phyloP scores from a whole-genome alignment of 2,113 vertebrate species.

The Misgurnus mizolepis region DNA sequence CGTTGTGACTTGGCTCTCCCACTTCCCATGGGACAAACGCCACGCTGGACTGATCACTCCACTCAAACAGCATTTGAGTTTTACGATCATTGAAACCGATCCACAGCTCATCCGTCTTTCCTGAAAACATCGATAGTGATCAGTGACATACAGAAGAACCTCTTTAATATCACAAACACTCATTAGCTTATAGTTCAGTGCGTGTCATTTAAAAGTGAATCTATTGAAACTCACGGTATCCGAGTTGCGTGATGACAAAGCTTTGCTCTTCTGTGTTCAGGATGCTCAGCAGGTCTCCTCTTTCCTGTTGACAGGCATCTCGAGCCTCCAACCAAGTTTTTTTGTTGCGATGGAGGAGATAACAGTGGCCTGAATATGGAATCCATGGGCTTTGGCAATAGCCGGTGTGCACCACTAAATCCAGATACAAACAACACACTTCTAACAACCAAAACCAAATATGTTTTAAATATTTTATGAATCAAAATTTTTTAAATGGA shows the following conservation, averaged over 20 bases:
- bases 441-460: neutral
- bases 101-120: slow-evolving; percentile 83
- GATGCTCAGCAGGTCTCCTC: slow-evolving; percentile 85
- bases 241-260: slow-evolving; percentile 88
- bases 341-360: slow-evolving; percentile 73
- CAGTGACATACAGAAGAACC: neutral
- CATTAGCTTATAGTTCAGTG: too few relatives aligned
- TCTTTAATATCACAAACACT: neutral
- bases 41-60: slow-evolving; percentile 86
- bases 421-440: neutral
- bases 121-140: slow-evolving; percentile 63
- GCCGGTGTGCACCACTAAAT: slow-evolving; percentile 68
- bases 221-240: slow-evolving; percentile 77
- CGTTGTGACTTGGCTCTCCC: slow-evolving; percentile 78
- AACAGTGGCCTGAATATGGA: slow-evolving; percentile 86
- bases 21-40: slow-evolving; percentile 83
- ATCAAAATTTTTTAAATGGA: neutral
- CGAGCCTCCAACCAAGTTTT: slow-evolving; percentile 81
- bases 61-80: slow-evolving; percentile 88
- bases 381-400: slow-evolving; percentile 83
- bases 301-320: slow-evolving; percentile 80
- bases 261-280: slow-evolving; percentile 86
- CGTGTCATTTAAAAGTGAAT: neutral
- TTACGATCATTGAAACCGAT: slow-evolving; percentile 88
- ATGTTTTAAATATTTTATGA: neutral